A percentile compares a stretch with the other conserved stretches of the same genome.
phyloP scores from a whole-genome alignment of 2,797 vertebrate genomes.

The Centroberyx gerrardi region DNA sequence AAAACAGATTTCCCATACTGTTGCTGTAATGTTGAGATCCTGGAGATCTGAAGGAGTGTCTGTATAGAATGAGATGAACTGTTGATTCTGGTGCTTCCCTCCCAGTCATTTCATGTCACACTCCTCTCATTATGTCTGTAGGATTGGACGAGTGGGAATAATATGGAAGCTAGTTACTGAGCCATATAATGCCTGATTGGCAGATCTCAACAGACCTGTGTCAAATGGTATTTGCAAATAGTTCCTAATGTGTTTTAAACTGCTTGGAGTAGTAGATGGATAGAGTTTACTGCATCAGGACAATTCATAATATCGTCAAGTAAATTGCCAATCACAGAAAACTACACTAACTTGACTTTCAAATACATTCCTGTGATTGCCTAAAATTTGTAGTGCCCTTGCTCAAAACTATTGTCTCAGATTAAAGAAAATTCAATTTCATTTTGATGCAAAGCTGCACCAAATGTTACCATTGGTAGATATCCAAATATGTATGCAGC shows the following conservation, averaged over 20 bases:
- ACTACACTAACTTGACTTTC: constrained; percentile 59
- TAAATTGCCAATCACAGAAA: constrained; percentile 66
- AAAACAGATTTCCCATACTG: constrained; percentile 13
- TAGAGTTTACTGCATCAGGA: constrained; percentile 36
- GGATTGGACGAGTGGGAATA: constrained; percentile 7
- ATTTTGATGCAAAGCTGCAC: constrained; percentile 62
- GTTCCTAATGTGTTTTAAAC: constrained; percentile 11
- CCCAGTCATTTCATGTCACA: constrained; percentile 27
- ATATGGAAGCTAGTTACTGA: constrained; percentile 17
- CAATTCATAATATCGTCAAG: constrained; percentile 45
- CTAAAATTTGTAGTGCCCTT: constrained; percentile 69
- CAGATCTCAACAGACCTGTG: constrained; percentile 16
- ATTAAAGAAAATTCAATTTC: constrained; percentile 42
- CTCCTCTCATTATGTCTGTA: constrained; percentile 28
- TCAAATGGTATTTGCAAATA: constrained; percentile 34
- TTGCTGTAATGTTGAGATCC: constrained; percentile 25
- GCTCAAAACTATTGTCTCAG: constrained; percentile 43
- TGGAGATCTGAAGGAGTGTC: constrained; percentile 38
- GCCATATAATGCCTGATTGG: constrained; percentile 28
- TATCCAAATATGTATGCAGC: constrained; percentile 55
- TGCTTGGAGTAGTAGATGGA: constrained; percentile 20
- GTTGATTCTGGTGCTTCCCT: constrained; percentile 33
- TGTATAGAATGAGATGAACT: constrained; percentile 35
- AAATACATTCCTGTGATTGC: constrained; percentile 78
- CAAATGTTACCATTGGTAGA: constrained; percentile 62